Percentiles rank a stretch among this genome's conserved stretches.
Conservation (phyloP, 2,797 vertebrate genomes). For the Cossypha polioptera region DNA sequence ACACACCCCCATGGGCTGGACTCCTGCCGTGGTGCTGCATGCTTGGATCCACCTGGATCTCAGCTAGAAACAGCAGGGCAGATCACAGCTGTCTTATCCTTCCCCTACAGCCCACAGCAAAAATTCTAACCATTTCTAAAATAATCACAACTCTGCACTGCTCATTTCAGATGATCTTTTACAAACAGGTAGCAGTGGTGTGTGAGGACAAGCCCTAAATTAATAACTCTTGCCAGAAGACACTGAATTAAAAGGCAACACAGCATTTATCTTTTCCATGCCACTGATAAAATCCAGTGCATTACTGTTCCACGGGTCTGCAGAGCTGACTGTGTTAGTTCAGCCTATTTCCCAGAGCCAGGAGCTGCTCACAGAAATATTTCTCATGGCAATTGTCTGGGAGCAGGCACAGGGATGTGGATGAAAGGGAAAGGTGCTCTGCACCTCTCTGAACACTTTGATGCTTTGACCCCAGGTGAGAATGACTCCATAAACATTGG, state of each 20-base stretch:
- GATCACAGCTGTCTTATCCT: background rate
- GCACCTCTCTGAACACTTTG: background rate
- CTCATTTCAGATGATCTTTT: background rate
- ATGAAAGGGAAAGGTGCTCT: background rate
- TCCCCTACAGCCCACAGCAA: background rate
- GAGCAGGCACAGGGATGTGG: background rate
- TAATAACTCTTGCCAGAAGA: background rate
- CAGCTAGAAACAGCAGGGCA: background rate
- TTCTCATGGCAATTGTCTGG: background rate
- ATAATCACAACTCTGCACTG: background rate
- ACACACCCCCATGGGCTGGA: background rate
- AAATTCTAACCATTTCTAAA: background rate
- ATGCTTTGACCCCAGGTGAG: background rate
- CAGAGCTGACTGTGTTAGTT: background rate
- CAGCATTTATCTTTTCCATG: background rate
- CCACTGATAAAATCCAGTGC: background rate
- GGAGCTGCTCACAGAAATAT: background rate
- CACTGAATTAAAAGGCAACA: background rate
- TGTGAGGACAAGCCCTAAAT: background rate
- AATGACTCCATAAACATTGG: background rate
- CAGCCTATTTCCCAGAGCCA: background rate
- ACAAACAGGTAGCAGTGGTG: background rate
- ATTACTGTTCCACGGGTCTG: background rate
- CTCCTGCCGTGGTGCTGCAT: background rate
- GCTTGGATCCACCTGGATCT: background rate